These are phyloP conservation scores for Darevskia nairensis DNA, from an alignment of 2,797 vertebrate species.

Conservation along the genomic window DNA sequence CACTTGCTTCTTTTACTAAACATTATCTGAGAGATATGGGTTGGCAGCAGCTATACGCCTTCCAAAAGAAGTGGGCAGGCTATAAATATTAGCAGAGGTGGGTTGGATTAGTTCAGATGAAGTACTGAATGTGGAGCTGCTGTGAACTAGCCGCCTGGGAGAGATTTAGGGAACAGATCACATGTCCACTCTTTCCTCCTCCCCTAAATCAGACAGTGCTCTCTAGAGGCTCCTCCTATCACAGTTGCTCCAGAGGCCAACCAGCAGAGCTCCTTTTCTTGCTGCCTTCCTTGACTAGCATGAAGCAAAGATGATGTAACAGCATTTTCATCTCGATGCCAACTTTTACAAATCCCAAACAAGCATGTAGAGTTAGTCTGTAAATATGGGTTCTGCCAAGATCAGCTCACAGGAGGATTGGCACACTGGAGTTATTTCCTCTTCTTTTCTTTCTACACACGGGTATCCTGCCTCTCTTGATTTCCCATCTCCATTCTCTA, in stretches of 20 bases:
- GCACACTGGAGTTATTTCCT: slow-evolving; percentile 17
- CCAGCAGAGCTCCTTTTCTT: neutral
- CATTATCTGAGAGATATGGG: neutral
- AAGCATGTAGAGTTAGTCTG: slow-evolving; percentile 46
- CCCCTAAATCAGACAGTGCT: neutral
- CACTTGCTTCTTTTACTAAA: neutral
- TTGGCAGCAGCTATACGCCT: too few species aligned
- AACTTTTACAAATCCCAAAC: slow-evolving; percentile 45
- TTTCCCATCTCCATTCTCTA: slow-evolving; percentile 50
- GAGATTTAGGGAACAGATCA: neutral
- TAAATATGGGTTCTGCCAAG: slow-evolving; percentile 31
- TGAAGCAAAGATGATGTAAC: slow-evolving; percentile 22
- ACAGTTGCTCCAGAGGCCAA: neutral
- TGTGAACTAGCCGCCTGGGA: neutral
- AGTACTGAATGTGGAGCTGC: neutral
- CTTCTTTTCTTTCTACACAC: slow-evolving; percentile 33
- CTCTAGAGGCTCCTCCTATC: neutral
- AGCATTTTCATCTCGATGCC: slow-evolving; percentile 12
- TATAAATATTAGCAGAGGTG: neutral
- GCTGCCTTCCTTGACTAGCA: neutral
- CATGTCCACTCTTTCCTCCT: neutral
- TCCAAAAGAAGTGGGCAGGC: neutral
- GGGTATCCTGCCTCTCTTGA: slow-evolving; percentile 20
- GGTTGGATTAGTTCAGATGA: neutral
- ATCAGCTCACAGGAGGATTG: slow-evolving; percentile 34